phyloP scores from a whole-genome alignment of 53 echinoderm and acorn worm species.

The Pentamera pediparva region DNA sequence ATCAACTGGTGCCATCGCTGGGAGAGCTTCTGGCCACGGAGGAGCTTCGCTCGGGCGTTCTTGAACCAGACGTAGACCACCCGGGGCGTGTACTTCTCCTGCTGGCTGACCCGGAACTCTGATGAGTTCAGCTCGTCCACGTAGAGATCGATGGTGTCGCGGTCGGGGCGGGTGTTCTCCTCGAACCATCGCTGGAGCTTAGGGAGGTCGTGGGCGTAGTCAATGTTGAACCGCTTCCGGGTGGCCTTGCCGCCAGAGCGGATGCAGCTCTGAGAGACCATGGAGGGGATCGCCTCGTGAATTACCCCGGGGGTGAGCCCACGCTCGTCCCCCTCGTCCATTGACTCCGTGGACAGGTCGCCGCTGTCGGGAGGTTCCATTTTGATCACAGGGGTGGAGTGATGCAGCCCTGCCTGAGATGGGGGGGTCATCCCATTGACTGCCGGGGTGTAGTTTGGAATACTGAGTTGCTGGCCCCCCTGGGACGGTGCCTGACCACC shows the following conservation, averaged over 20 bases:
- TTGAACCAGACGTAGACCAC: constrained; percentile 98
- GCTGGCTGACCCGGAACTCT: constrained; percentile 66
- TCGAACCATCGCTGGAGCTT: constrained; percentile 89
- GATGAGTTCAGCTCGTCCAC: constrained; percentile 80
- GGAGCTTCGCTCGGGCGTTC: constrained; percentile 88
- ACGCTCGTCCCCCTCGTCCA: neutral
- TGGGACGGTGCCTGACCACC: neutral
- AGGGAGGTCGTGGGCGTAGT: constrained; percentile 82
- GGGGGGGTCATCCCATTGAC: neutral
- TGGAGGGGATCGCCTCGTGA: constrained; percentile 2
- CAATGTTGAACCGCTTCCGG: constrained; percentile 90
- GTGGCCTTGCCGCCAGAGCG: constrained; percentile 29
- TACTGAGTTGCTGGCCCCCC: neutral
- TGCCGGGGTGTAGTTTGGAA: constrained; percentile 21
- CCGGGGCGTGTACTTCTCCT: constrained; percentile 76
- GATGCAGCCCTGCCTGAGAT: too few species aligned
- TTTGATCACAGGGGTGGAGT: neutral
- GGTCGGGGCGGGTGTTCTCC: constrained; percentile 74
- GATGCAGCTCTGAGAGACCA: constrained; percentile 9
- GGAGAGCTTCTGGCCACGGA: constrained; percentile 23
- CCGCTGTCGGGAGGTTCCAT: neutral
- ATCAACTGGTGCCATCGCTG: constrained; percentile 33
- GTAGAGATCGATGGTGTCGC: constrained; percentile 75
- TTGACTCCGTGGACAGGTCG: neutral
- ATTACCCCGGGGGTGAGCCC: neutral